Base-by-base conservation (phyloP, 2,888 invertebrate species). In the Melipona bicolor region DNA sequence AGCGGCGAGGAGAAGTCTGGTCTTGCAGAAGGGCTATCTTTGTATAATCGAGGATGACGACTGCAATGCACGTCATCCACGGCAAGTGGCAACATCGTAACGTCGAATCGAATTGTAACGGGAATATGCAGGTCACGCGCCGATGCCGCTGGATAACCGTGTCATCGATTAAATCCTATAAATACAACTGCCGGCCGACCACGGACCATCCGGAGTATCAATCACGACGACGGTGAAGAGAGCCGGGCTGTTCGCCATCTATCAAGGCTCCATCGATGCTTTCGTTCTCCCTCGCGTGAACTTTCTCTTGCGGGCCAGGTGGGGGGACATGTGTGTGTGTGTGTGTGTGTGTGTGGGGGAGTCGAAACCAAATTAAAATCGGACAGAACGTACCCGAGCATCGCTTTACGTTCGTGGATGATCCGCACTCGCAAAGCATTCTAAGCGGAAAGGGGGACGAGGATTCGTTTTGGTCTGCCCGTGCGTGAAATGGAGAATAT, bases 81-180 rank as follows among this genome's bases (percentile, higher is more conserved):
- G 81, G 71, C 84, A 87, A 88, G 81, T 81, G 90, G 86, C 72
- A 79, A 85, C 80, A 79, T 83, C 80, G 82, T 77, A 84, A 70
- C 79, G 19, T 77, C 73, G 80, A 80, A 70, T 80, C 77, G 80
- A 27, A 84, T 77, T 77, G 77, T 79, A 81, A 72, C 74, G 62
- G 67, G 59, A 82, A 68, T 84, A 89, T 82, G 78, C 86, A 67
- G 84, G 88, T 84, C 90, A 81, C 87, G 79, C 62, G 74, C 77
- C 76, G 77, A 83, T 67, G 79, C 83, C 52, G 68, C 62, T 67
- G 81, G 84, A 85, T 87, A 90, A 88, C 82, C 80, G 87, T 89
- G 90, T 83, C 88, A 90, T 88, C 90, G 90, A 89, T 88, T 86
- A 84, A 84, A 83, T 67, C 84, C 79, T 83, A 81, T 86, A 86